Evolutionary conservation across 2,113 vertebrate genomes (phyloP).

Genomic region (Forbesichthys agassizii): DNA sequence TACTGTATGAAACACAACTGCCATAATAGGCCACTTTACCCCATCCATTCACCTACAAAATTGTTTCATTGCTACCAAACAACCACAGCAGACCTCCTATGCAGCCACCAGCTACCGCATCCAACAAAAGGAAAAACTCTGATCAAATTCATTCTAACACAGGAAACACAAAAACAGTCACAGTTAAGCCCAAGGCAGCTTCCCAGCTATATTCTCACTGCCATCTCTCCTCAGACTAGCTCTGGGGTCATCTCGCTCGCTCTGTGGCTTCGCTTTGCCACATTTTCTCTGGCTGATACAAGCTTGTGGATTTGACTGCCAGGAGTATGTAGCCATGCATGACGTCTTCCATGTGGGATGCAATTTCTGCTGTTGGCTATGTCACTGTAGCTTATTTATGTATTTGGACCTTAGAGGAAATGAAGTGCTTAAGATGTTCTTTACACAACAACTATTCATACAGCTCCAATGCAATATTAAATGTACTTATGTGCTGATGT

Average conservation of each 20-base stretch:
- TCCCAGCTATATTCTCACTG: conserved; percentile 23
- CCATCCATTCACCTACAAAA: conserved; percentile 16
- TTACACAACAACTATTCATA: conserved; percentile 38
- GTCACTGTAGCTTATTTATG: conserved; percentile 42
- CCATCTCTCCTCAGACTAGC: conserved; percentile 19
- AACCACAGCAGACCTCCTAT: conserved; percentile 9
- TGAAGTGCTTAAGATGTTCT: conserved; percentile 42
- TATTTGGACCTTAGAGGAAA: conserved; percentile 44
- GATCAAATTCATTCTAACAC: conserved; percentile 34
- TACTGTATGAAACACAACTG: conserved; percentile 24
- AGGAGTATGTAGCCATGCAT: conserved; percentile 46
- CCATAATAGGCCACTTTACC: conserved; percentile 16
- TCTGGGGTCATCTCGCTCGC: conserved; percentile 21
- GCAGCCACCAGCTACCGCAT: neutral
- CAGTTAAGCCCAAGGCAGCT: conserved; percentile 28
- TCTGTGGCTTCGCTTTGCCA: conserved; percentile 16
- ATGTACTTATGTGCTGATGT: neutral
- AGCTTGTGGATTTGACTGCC: neutral
- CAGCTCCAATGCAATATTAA: conserved; percentile 2
- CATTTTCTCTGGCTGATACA: conserved; percentile 11
- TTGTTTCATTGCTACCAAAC: neutral
- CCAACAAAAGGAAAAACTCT: conserved; percentile 20
- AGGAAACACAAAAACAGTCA: conserved; percentile 27
- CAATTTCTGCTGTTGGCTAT: conserved; percentile 14
- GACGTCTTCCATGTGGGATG: conserved; percentile 26